Percentiles rank a stretch among this genome's conserved stretches.
phyloP scores from a whole-genome alignment of 2,113 vertebrate species.

The Morone saxatilis region DNA sequence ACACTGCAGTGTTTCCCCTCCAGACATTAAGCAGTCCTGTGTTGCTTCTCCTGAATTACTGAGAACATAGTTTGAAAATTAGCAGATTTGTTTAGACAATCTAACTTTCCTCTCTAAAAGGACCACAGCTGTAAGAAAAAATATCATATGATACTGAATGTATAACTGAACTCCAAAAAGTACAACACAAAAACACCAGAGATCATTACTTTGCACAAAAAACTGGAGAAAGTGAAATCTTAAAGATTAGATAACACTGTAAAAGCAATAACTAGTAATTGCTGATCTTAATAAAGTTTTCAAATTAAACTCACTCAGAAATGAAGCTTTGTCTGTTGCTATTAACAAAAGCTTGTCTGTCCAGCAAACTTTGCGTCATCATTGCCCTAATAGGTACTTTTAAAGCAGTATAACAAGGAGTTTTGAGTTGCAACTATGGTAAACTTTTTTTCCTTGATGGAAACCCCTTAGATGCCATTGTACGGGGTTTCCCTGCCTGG shows the following conservation, averaged over 20 bases:
- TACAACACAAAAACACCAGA: neutral
- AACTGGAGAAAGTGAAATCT: neutral
- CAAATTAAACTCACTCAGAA: no score
- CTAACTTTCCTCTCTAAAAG: neutral
- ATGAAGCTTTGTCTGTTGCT: no score
- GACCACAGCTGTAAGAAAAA: neutral
- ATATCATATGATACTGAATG: neutral
- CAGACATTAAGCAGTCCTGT: neutral
- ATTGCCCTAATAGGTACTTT: no score
- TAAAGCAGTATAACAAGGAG: no score
- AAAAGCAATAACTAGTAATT: neutral
- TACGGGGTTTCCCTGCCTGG: no score
- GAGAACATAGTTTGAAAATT: neutral
- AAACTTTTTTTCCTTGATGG: no score
- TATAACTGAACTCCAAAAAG: neutral
- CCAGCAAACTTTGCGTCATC: no score
- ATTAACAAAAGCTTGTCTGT: no score
- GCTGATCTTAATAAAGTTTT: no score
- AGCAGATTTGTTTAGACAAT: neutral
- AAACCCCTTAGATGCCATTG: no score
- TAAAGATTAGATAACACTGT: neutral
- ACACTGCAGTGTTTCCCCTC: neutral
- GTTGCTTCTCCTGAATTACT: constrained; percentile 13
- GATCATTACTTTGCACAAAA: neutral
- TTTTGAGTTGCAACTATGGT: no score